Conservation (phyloP, 2,888 invertebrate genomes). For the Drosophila eohydei region DNA sequence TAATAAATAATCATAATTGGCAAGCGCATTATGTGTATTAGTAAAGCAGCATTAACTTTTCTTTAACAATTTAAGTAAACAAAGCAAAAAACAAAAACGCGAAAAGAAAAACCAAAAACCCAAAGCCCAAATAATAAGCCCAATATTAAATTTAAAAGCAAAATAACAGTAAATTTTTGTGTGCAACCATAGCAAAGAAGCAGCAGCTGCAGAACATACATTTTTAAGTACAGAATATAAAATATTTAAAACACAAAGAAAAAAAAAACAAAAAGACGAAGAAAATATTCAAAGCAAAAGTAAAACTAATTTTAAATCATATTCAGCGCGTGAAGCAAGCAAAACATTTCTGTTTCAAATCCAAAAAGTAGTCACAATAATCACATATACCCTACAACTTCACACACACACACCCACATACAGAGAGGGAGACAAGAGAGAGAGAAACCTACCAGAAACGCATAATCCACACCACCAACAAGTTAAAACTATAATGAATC, state of each 20-base stretch:
- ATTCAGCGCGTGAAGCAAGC: slow-evolving; percentile 51
- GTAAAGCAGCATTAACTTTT: slow-evolving; percentile 50
- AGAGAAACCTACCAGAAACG: slow-evolving; percentile 58
- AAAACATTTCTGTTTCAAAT: slow-evolving; percentile 57
- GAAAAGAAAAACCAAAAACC: neutral
- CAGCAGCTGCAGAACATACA: slow-evolving; percentile 49
- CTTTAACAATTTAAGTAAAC: slow-evolving; percentile 56
- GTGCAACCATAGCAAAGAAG: slow-evolving; percentile 63
- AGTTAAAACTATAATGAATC: slow-evolving; percentile 29
- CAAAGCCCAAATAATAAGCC: slow-evolving; percentile 41
- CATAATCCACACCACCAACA: slow-evolving; percentile 76
- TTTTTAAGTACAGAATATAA: slow-evolving; percentile 71
- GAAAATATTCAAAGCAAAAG: slow-evolving; percentile 54
- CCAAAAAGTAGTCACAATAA: slow-evolving; percentile 51
- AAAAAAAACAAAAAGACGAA: neutral
- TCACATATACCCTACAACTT: slow-evolving; percentile 20
- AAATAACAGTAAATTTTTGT: slow-evolving; percentile 52
- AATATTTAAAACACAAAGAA: slow-evolving; percentile 28
- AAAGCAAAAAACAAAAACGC: slow-evolving; percentile 6
- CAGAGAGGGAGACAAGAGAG: slow-evolving; percentile 17
- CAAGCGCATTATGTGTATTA: slow-evolving; percentile 32
- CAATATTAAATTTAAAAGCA: slow-evolving; percentile 58
- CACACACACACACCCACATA: slow-evolving; percentile 29
- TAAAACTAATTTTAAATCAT: slow-evolving; percentile 70
- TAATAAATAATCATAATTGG: slow-evolving; percentile 39